These are phyloP conservation scores for Tetragonisca angustula DNA, from an alignment of 2,888 invertebrate genomes.

Conservation along the genomic window DNA sequence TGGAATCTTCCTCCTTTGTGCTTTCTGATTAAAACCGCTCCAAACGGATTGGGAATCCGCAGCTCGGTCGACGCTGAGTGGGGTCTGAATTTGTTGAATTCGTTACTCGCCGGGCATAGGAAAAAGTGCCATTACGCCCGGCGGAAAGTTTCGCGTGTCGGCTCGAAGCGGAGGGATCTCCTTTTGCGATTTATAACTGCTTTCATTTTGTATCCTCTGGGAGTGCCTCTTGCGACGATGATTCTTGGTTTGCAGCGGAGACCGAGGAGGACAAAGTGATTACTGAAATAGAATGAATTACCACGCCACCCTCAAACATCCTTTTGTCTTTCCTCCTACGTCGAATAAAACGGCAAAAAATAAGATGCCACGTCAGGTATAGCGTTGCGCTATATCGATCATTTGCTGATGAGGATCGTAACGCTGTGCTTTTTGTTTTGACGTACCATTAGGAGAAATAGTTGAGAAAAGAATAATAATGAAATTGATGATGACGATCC, in stretches of 20 bases:
- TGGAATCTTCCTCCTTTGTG: neutral
- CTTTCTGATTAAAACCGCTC: neutral
- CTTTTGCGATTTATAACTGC: constrained; percentile 8
- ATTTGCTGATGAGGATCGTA: neutral
- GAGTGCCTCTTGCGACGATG: neutral
- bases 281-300: constrained; percentile 26
- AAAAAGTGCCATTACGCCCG: too few relatives aligned
- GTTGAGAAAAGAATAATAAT: too few relatives aligned
- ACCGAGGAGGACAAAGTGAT: constrained; percentile 14
- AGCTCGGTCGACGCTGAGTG: neutral
- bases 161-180: neutral
- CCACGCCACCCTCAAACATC: neutral
- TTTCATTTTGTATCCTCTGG: constrained; percentile 5
- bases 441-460: neutral
- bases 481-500: too few relatives aligned
- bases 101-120: neutral
- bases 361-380: neutral
- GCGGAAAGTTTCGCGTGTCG: neutral
- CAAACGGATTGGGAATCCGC: neutral
- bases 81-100: neutral
- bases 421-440: neutral
- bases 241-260: neutral
- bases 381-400: neutral
- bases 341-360: neutral
- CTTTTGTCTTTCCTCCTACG: constrained; percentile 3